These are phyloP conservation scores for Vireo altiloquus DNA, from an alignment of 2,113 vertebrate genomes.

Conservation along the genomic window DNA sequence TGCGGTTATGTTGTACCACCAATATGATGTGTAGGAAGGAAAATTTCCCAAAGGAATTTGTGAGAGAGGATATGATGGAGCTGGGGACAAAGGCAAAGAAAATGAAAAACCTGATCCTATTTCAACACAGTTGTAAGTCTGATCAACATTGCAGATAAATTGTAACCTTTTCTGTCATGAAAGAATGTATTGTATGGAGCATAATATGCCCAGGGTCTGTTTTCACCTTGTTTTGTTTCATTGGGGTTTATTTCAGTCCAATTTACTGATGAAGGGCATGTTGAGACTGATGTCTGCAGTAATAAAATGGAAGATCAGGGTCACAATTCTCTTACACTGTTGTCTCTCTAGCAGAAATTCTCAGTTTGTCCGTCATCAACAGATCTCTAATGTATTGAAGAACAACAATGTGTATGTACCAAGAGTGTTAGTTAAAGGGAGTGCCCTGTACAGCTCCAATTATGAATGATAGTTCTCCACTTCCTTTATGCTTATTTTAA, in stretches of 20 bases:
- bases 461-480: slow-evolving; percentile 59
- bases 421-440: not conserved
- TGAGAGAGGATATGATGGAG: not conserved
- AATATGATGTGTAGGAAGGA: not conserved
- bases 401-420: not conserved
- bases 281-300: not conserved
- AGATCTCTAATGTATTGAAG: not conserved
- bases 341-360: not conserved
- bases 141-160: not conserved
- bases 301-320: not conserved
- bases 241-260: not conserved
- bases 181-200: not conserved
- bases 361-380: not conserved
- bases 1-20: not conserved
- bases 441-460: slow-evolving; percentile 8
- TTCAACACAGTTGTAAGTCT: not conserved
- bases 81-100: not conserved
- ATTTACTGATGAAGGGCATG: not conserved
- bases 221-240: not conserved
- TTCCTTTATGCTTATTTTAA: slow-evolving; percentile 66
- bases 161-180: not conserved
- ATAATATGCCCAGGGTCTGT: not conserved
- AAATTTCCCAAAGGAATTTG: not conserved
- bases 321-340: not conserved
- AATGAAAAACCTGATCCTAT: not conserved